Evolutionary conservation across 2,888 invertebrate genomes (phyloP), one percentile per base, ranked within the genome.

Genomic region (Ormia ochracea): DNA sequence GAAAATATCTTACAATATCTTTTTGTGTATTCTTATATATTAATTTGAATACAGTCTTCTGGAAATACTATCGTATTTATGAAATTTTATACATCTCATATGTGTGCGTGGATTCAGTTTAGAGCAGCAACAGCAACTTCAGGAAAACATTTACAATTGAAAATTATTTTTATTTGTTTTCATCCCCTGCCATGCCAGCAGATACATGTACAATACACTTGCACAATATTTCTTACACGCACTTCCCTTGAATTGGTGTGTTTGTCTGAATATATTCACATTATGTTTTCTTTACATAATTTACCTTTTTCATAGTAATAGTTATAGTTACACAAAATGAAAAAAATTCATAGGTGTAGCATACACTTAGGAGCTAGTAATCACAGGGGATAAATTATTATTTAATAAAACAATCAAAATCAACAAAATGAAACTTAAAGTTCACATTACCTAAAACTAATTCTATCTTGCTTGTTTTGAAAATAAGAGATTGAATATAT

Each of bases 61-160:
- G 4, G 4, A 17, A 14, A 3, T 10, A 28, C 14, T 14, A n/a
- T 50, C 26, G 50, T 7, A 28, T 14, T 14, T 50, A 12, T 1
- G 1, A 50, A 5, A 28, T 14, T 50, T 28, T 14, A 7, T 14
- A 28, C 7, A n/a, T 3, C 14, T 14, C 26, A 26, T 48, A 26
- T 6, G 4, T 17, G 6, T n/a, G n/a, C n/a, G n/a, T n/a, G n/a
- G n/a, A n/a, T n/a, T n/a, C n/a, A n/a, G 1, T 3, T 19, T 19
- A 10, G 4, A 10, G 12, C 3, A 36, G n/a, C 14, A 50, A 26
- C 17, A 38, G 26, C 14, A 23, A 26, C 10, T 38, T 23, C 9
- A 45, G 41, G 5, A 21, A 26, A 54, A 52, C 14, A 6, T n/a
- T 33, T 54, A 54, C 50, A 56, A 65, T 73, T 65, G 56, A 73